Evolutionary conservation across 2,888 invertebrate species (phyloP).

Genomic region (Tenthredo notha): DNA sequence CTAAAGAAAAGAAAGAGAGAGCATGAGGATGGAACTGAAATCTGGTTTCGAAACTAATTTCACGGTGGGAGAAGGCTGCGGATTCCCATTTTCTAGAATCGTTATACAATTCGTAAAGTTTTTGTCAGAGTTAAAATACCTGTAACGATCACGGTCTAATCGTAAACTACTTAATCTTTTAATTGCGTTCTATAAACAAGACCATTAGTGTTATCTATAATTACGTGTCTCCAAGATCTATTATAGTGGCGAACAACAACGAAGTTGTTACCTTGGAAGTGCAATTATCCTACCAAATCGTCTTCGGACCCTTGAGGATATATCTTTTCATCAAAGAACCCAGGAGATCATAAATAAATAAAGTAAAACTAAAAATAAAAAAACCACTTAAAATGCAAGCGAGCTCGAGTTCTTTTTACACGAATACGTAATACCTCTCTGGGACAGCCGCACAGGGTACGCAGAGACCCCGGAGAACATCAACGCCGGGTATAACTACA

Average conservation of each 20-base stretch:
- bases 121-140: conserved; percentile 2
- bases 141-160: conserved; percentile 59
- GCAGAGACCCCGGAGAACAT: conserved; percentile 22
- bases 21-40: background rate
- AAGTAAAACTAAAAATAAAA: background rate
- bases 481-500: conserved; percentile 37
- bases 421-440: conserved; percentile 14
- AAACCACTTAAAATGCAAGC: background rate
- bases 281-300: background rate
- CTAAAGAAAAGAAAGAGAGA: background rate
- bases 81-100: conserved; percentile 42
- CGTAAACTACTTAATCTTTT: conserved; percentile 62
- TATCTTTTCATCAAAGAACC: conserved; percentile 29
- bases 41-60: conserved; percentile 47
- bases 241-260: conserved; percentile 25
- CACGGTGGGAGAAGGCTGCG: conserved; percentile 34
- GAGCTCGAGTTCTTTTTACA: conserved; percentile 24
- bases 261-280: background rate
- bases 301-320: conserved; percentile 35
- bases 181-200: conserved; percentile 62
- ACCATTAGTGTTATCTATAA: conserved; percentile 61
- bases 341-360: conserved; percentile 9
- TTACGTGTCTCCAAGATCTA: conserved; percentile 55
- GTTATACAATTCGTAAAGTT: conserved; percentile 25
- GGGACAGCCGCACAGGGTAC: background rate